These are phyloP conservation scores for Cynopterus sphinx DNA, from an alignment of 2,797 vertebrate genomes.

Conservation along the genomic window DNA sequence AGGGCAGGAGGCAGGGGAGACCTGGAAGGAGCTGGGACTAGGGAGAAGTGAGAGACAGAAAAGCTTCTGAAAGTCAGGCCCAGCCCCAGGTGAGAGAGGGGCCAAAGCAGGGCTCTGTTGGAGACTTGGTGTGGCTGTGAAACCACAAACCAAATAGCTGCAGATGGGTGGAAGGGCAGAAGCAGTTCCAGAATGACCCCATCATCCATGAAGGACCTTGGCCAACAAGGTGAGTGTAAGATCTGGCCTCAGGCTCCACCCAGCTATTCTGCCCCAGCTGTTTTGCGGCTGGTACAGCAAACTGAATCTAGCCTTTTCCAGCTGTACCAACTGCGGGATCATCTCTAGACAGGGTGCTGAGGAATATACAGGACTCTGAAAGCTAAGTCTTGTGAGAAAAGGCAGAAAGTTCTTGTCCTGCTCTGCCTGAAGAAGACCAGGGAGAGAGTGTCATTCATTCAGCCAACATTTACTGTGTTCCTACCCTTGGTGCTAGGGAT, in stretches of 20 bases:
- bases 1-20: slow-evolving; percentile 60
- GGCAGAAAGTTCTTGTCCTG: neutral
- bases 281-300: neutral
- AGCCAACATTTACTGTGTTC: neutral
- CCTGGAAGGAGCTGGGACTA: neutral
- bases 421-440: neutral
- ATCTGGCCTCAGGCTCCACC: neutral
- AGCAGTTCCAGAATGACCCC: neutral
- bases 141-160: neutral
- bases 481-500: neutral
- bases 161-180: neutral
- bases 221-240: slow-evolving; percentile 4
- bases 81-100: neutral
- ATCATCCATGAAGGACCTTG: neutral
- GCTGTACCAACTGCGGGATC: neutral
- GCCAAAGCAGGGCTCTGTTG: neutral
- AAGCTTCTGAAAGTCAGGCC: neutral
- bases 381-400: neutral
- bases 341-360: neutral
- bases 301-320: neutral
- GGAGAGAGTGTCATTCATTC: neutral
- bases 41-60: neutral
- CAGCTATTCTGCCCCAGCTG: neutral
- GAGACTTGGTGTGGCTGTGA: neutral
- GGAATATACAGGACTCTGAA: neutral